Conservation (phyloP, 1,140 invertebrate species). For the Trissolcus basalis region DNA sequence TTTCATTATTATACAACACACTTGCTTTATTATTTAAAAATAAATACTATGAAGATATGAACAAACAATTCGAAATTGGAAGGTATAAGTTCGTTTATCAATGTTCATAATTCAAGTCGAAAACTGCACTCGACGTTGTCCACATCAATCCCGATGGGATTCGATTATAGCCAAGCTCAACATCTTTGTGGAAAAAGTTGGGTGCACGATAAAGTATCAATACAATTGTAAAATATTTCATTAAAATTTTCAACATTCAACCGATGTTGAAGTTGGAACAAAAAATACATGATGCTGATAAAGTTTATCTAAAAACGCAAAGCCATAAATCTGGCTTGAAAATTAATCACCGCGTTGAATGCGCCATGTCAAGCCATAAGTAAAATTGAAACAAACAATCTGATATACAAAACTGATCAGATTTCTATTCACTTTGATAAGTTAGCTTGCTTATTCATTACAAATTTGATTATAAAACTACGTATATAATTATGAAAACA, state of each 20-base stretch:
- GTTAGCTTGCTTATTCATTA: constrained; percentile 26
- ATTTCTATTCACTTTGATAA: constrained; percentile 26
- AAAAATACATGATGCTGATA: too few relatives aligned
- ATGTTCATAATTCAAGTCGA: constrained; percentile 20
- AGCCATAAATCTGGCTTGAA: too few relatives aligned
- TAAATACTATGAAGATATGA: constrained; percentile 49
- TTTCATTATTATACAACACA: constrained; percentile 47
- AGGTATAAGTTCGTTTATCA: constrained; percentile 41
- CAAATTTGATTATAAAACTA: constrained; percentile 41
- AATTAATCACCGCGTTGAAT: too few relatives aligned
- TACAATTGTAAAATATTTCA: too few relatives aligned
- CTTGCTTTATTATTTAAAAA: constrained; percentile 52
- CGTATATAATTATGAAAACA: constrained; percentile 18
- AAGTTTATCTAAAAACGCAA: too few relatives aligned
- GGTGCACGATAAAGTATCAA: too few relatives aligned
- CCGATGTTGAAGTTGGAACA: too few relatives aligned
- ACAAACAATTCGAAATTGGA: constrained; percentile 43
- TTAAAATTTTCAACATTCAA: too few relatives aligned
- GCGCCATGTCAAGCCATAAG: too few relatives aligned
- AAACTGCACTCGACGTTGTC: not conserved
- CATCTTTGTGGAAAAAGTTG: too few relatives aligned
- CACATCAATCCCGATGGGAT: constrained; percentile 17
- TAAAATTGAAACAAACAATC: too few relatives aligned
- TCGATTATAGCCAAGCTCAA: not conserved
- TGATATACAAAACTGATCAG: too few relatives aligned